Evolutionary conservation across 2,113 vertebrate species (phyloP).

Genomic region (Dromas ardeola): DNA sequence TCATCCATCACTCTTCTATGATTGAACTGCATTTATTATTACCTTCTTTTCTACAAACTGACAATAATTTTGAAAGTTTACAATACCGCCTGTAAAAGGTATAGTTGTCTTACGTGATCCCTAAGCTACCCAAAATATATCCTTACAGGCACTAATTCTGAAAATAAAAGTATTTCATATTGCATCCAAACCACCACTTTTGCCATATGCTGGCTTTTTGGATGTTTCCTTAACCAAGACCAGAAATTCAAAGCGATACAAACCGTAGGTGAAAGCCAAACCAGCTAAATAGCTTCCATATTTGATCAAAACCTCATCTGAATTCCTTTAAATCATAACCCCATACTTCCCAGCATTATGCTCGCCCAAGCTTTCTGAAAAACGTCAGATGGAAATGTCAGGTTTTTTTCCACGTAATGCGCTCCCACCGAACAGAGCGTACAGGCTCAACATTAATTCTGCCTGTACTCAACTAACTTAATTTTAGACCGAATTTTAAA

Average conservation of each 20-base stretch:
- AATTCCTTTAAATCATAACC: not conserved
- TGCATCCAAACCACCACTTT: not conserved
- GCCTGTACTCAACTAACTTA: conserved; percentile 4
- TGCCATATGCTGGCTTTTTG: not conserved
- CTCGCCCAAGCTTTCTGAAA: not conserved
- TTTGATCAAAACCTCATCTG: not conserved
- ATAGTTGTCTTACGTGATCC: not conserved
- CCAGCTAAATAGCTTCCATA: not conserved
- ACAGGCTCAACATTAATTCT: not conserved
- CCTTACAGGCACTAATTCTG: not conserved
- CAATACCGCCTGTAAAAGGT: not conserved
- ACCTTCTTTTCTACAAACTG: not conserved
- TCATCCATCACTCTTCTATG: not conserved
- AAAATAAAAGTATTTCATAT: not conserved
- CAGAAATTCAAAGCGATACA: fast-evolving
- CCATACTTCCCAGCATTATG: not conserved
- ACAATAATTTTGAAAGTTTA: not conserved
- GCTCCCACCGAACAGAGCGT: not conserved
- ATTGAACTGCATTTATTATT: not conserved
- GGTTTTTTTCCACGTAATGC: not conserved
- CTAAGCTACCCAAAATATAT: not conserved
- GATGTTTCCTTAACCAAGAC: not conserved
- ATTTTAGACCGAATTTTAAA: conserved; percentile 38
- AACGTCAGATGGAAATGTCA: not conserved
- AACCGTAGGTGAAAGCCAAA: fast-evolving